Percentiles rank a stretch among this genome's conserved stretches.
Evolutionary conservation across 2,797 vertebrate genomes (phyloP).

Genomic region (Xyrichtys novacula): DNA sequence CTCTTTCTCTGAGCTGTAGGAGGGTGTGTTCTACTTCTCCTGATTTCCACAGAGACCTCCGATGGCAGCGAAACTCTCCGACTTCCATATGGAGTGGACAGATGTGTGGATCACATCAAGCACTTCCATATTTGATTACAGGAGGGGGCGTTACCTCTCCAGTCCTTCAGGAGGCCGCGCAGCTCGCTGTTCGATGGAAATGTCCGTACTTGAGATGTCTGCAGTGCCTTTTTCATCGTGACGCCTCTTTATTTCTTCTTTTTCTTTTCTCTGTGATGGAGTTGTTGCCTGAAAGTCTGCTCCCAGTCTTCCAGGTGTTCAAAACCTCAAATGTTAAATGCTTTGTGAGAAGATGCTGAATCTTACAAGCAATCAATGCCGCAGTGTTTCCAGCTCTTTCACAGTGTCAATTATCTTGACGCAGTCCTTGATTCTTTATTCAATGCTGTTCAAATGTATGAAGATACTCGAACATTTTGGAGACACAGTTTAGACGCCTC

Average conservation of each 20-base stretch:
- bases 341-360: background rate
- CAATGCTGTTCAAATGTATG: background rate
- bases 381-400: slow-evolving; percentile 39
- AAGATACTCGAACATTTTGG: background rate
- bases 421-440: too few species aligned
- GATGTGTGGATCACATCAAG: slow-evolving; percentile 67
- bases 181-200: slow-evolving; percentile 18
- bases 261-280: slow-evolving; percentile 10
- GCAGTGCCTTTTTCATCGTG: slow-evolving; percentile 17
- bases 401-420: slow-evolving; percentile 52
- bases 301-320: slow-evolving; percentile 6
- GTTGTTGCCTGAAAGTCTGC: slow-evolving; percentile 26
- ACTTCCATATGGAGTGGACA: slow-evolving; percentile 69
- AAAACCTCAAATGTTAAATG: slow-evolving; percentile 40
- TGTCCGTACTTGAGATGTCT: slow-evolving; percentile 16
- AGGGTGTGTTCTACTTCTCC: slow-evolving; percentile 41
- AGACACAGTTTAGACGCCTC: background rate
- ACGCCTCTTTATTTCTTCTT: background rate
- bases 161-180: slow-evolving; percentile 23
- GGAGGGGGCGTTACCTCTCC: slow-evolving; percentile 20
- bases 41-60: slow-evolving; percentile 30
- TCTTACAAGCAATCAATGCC: slow-evolving; percentile 49
- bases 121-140: slow-evolving; percentile 44
- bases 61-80: slow-evolving; percentile 35
- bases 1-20: slow-evolving; percentile 2